Conservation (phyloP, 2,888 invertebrate species). For the Philhelius pedissequus region DNA sequence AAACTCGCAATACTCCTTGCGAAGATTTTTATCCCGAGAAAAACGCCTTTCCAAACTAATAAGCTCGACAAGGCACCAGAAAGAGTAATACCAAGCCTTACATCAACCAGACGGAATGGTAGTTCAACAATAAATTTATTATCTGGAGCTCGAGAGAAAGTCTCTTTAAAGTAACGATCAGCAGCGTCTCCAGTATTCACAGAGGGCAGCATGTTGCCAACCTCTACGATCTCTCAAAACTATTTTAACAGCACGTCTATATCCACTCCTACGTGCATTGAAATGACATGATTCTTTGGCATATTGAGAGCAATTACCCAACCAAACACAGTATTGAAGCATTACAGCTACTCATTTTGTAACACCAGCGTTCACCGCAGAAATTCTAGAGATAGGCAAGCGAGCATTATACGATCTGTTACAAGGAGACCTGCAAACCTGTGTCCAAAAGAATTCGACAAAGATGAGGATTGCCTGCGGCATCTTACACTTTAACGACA, state of each 20-base stretch:
- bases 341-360: not conserved
- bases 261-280: not conserved
- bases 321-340: not conserved
- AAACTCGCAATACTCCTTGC: no score
- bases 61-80: no score
- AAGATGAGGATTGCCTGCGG: no score
- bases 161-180: conserved; percentile 7
- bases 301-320: not conserved
- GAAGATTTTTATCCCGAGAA: no score
- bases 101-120: no score
- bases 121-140: not conserved
- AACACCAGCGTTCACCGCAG: not conserved
- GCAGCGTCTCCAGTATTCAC: not conserved
- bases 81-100: no score
- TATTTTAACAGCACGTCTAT: not conserved
- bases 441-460: not conserved
- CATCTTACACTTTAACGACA: no score
- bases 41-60: no score
- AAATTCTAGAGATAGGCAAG: not conserved
- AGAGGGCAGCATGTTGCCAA: not conserved
- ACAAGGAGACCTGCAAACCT: not conserved
- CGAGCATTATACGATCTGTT: not conserved
- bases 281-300: not conserved
- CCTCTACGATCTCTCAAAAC: conserved; percentile 12
- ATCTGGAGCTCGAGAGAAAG: conserved; percentile 27